These are phyloP conservation scores for Tachyglossus aculeatus DNA, from an alignment of 2,797 vertebrate genomes.

Conservation along the genomic window DNA sequence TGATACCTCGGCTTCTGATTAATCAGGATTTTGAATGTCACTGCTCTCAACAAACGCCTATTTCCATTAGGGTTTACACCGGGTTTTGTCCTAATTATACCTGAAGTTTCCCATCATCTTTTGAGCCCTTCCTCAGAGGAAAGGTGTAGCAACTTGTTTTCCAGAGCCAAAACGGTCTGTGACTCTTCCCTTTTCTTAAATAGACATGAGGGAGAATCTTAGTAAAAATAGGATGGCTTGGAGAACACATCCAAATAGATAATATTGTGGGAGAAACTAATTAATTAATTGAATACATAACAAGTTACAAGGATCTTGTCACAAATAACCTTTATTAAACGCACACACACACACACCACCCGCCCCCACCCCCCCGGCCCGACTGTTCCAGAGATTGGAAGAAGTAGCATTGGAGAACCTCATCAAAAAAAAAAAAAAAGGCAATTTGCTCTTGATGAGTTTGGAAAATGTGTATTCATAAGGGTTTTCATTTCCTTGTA, in stretches of 20 bases:
- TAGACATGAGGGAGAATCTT: neutral
- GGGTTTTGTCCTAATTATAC: neutral
- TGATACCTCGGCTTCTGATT: neutral
- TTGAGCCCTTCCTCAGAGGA: neutral
- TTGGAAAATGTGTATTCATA: neutral
- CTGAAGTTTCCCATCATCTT: constrained; percentile 5
- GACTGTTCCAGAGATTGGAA: neutral
- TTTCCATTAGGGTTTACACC: neutral
- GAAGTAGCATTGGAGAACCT: neutral
- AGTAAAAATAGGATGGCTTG: neutral
- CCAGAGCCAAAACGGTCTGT: constrained; percentile 3
- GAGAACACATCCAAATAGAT: neutral
- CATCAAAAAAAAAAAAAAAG: constrained; percentile 4
- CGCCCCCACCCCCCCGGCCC: too few species aligned
- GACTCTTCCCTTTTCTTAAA: neutral
- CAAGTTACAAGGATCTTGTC: neutral
- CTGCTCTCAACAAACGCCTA: neutral
- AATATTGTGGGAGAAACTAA: neutral
- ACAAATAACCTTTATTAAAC: neutral
- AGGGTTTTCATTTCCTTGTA: neutral
- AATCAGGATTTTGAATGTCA: constrained; percentile 17
- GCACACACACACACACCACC: too few species aligned
- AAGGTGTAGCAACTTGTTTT: neutral
- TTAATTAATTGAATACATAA: constrained; percentile 12
- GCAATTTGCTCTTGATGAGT: neutral